A percentile compares a stretch with the other conserved stretches of the same genome.
Evolutionary conservation across 2,797 vertebrate species (phyloP).

Genomic region (Gouania willdenowi): DNA sequence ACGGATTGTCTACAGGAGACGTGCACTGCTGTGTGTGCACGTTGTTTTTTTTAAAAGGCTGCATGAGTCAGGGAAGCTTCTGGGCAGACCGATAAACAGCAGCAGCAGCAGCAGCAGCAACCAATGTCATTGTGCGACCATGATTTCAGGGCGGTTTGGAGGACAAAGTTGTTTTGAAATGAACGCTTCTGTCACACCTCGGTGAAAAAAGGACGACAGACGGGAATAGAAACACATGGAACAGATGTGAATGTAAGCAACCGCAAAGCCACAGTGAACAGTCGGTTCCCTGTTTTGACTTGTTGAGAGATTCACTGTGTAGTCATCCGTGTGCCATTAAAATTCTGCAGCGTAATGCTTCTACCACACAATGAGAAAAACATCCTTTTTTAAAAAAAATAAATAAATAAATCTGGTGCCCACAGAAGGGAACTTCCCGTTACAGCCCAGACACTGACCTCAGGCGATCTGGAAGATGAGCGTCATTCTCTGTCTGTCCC

Average conservation of each 20-base stretch:
- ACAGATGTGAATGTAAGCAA: constrained; percentile 17
- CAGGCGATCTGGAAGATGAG: constrained; percentile 20
- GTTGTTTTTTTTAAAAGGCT: constrained; percentile 29
- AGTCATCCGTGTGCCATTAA: constrained; percentile 5
- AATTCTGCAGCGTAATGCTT: constrained; percentile 29
- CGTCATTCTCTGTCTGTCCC: constrained; percentile 33
- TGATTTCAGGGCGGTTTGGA: constrained; percentile 13
- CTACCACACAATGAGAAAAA: constrained; percentile 30
- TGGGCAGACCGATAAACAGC: neutral
- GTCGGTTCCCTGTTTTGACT: constrained; percentile 7
- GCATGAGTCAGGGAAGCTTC: constrained; percentile 28
- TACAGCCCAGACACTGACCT: constrained; percentile 28
- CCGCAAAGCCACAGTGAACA: constrained; percentile 33
- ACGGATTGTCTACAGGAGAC: constrained; percentile 28
- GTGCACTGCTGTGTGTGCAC: constrained; percentile 15
- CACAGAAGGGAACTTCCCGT: constrained; percentile 58
- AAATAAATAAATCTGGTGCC: constrained; percentile 33
- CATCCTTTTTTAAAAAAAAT: constrained; percentile 43
- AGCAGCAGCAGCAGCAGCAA: neutral
- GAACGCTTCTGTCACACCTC: neutral
- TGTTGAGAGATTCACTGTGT: neutral
- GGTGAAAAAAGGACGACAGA: neutral
- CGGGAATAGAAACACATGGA: neutral
- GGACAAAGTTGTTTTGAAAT: no score
- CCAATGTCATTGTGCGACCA: constrained; percentile 7